Percentiles rank a stretch among this genome's conserved stretches.
These are phyloP conservation scores for Eupithecia insigniata DNA, from an alignment of 2,888 invertebrate genomes.

Conservation along the genomic window DNA sequence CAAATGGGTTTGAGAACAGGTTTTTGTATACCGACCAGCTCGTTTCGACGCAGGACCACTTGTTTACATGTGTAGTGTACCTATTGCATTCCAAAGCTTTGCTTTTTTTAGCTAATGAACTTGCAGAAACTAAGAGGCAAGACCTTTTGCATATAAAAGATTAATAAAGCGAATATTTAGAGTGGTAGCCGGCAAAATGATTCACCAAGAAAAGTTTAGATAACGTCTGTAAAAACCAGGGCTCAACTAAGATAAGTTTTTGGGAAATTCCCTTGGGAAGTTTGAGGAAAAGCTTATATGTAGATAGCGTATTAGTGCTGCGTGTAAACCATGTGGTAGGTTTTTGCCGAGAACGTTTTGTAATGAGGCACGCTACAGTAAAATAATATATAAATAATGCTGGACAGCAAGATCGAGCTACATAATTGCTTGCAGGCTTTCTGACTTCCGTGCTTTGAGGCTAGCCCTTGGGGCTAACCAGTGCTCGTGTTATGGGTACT, in stretches of 20 bases:
- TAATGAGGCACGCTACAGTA: conserved; percentile 9
- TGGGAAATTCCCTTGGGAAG: not conserved
- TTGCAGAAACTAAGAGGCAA: too few relatives aligned
- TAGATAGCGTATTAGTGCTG: not conserved
- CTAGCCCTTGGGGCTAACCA: not conserved
- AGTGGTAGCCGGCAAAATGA: not conserved
- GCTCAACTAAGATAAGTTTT: not conserved
- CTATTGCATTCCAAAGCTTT: conserved; percentile 47
- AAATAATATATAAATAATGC: not conserved
- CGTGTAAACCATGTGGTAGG: not conserved
- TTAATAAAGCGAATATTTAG: too few relatives aligned
- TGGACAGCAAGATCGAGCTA: not conserved
- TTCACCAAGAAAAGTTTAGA: not conserved
- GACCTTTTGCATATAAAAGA: too few relatives aligned
- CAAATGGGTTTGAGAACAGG: conserved; percentile 31
- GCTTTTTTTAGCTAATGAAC: conserved; percentile 37
- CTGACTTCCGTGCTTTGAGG: too few relatives aligned
- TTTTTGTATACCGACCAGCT: conserved; percentile 34
- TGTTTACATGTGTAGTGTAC: conserved; percentile 8
- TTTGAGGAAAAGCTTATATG: not conserved
- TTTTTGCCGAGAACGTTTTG: not conserved
- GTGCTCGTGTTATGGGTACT: not conserved
- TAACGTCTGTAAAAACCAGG: not conserved
- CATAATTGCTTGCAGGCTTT: not conserved
- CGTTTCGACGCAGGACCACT: conserved; percentile 1